These are phyloP conservation scores for Xanthia icteritia DNA, from an alignment of 2,888 invertebrate species.

Conservation along the genomic window DNA sequence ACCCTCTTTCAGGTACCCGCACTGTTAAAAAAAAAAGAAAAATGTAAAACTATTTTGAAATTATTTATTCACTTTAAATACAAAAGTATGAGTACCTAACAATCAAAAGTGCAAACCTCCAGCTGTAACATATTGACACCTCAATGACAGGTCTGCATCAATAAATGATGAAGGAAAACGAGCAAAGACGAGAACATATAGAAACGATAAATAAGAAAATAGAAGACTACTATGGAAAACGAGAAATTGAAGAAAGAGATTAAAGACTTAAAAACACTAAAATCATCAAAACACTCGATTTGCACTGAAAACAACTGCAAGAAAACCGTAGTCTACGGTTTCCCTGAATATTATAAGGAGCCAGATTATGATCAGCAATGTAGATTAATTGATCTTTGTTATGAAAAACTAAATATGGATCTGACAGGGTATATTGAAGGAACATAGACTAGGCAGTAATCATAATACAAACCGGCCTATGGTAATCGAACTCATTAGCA, in stretches of 20 bases:
- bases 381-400: not conserved
- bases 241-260: not conserved
- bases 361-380: not conserved
- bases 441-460: not conserved
- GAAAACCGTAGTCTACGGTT: not conserved
- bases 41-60: not conserved
- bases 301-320: not conserved
- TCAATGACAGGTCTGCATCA: constrained; percentile 27
- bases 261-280: not conserved
- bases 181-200: not conserved
- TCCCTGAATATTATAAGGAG: not conserved
- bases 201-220: not conserved
- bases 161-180: not conserved
- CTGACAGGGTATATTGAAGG: not conserved
- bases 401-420: not conserved
- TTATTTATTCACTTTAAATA: not conserved
- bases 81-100: not conserved
- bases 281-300: not conserved
- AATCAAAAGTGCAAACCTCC: not conserved
- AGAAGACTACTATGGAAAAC: not conserved
- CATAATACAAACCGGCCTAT: not conserved
- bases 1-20: not conserved
- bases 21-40: not conserved
- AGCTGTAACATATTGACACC: not conserved
- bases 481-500: not conserved